A percentile compares a stretch with the other conserved stretches of the same genome.
Conservation (phyloP, 2,113 vertebrate genomes). For the Oreocharis arfaki region DNA sequence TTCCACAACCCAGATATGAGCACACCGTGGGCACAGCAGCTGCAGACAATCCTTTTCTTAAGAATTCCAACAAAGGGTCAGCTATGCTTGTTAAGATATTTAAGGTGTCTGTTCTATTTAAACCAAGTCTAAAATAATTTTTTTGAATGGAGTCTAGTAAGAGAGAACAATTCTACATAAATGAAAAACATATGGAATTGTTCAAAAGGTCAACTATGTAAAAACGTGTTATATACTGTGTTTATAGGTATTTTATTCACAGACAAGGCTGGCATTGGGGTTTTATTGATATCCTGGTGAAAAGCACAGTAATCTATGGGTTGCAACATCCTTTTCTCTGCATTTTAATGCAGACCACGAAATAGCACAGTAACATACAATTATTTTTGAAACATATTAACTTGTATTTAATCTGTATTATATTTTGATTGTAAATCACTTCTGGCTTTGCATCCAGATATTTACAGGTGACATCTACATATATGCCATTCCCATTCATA, state of each 20-base stretch:
- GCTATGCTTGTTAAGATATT: conserved; percentile 65
- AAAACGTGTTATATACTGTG: conserved; percentile 61
- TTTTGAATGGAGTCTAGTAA: conserved; percentile 43
- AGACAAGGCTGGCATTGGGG: conserved; percentile 18
- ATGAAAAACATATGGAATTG: conserved; percentile 71
- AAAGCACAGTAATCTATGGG: neutral
- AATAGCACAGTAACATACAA: neutral
- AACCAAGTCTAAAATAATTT: conserved; percentile 34
- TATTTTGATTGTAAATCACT: neutral
- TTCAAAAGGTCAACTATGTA: conserved; percentile 64
- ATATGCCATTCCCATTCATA: neutral
- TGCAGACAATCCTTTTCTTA: neutral
- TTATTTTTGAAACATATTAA: neutral
- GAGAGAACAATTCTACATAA: conserved; percentile 61
- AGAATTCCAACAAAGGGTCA: conserved; percentile 59
- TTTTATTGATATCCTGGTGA: conserved; percentile 58
- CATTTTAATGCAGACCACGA: neutral
- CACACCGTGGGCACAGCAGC: conserved; percentile 5
- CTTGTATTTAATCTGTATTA: neutral
- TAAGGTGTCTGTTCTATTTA: conserved; percentile 71
- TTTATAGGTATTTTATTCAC: conserved; percentile 65
- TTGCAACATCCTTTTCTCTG: neutral
- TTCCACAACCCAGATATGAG: neutral
- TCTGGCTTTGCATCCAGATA: neutral
- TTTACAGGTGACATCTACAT: neutral